phyloP scores from a whole-genome alignment of 2,888 invertebrate genomes.

The Papilio protenor region DNA sequence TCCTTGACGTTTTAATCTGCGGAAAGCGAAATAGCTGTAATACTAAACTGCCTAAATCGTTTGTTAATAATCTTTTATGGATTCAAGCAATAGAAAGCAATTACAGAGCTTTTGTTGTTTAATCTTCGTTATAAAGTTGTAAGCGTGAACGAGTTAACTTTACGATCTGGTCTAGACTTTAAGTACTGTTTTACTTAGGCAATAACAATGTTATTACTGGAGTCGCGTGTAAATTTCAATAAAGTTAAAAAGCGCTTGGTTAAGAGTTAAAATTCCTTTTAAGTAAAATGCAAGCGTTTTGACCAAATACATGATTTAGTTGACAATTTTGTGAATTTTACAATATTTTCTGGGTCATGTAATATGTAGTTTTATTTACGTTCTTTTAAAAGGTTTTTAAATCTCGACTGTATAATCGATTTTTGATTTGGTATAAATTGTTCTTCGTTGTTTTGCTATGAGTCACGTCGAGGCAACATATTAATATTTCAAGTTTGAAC shows the following conservation, averaged over 20 bases:
- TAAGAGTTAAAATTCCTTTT: conserved; percentile 4
- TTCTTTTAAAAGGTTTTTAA: neutral
- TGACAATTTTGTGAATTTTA: neutral
- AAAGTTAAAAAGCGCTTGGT: neutral
- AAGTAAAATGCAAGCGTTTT: neutral
- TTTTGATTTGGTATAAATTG: neutral
- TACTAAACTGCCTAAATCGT: neutral
- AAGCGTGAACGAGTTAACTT: conserved; percentile 23
- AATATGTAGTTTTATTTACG: neutral
- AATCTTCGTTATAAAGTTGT: conserved; percentile 17
- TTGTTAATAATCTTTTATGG: neutral
- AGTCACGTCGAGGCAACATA: neutral
- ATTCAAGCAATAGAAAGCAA: conserved; percentile 13
- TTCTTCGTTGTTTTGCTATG: neutral
- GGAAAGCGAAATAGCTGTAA: neutral
- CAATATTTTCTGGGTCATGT: neutral
- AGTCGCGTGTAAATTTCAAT: conserved; percentile 3
- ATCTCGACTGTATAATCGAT: neutral
- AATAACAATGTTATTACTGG: conserved; percentile 12
- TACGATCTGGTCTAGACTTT: conserved; percentile 27
- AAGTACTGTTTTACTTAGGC: conserved; percentile 25
- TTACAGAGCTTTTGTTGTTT: conserved; percentile 16
- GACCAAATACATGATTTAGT: neutral
- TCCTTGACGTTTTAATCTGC: neutral
- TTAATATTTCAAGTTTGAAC: neutral